Conservation (phyloP, 2,797 vertebrate genomes). For the Enteromius radiatus region DNA sequence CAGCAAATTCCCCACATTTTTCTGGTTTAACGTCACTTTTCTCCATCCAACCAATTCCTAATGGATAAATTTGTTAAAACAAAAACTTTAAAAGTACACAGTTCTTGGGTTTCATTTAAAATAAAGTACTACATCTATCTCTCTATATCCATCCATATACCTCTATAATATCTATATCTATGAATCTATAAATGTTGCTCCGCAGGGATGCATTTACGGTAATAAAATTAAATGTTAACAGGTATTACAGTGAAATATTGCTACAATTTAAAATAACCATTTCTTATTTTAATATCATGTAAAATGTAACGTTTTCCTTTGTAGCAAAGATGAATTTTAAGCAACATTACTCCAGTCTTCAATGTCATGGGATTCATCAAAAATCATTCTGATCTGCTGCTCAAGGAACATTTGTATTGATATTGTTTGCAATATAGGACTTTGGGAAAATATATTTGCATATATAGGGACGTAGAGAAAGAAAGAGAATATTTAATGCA, state of each 20-base stretch:
- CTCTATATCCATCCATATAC: too few relatives aligned
- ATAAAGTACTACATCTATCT: too few relatives aligned
- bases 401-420: too few relatives aligned
- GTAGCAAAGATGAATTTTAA: background rate
- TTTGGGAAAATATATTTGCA: background rate
- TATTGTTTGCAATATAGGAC: too few relatives aligned
- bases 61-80: background rate
- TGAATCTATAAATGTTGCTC: too few relatives aligned
- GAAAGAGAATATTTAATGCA: too few relatives aligned
- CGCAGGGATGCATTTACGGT: background rate
- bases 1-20: background rate
- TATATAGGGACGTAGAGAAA: too few relatives aligned
- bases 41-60: background rate
- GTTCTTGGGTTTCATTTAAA: background rate
- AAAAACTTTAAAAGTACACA: background rate
- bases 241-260: too few relatives aligned
- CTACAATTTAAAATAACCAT: background rate
- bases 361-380: background rate
- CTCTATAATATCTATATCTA: too few relatives aligned
- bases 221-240: background rate
- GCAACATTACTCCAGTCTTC: background rate
- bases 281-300: background rate
- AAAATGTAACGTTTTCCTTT: background rate
- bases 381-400: background rate
- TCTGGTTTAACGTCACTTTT: background rate